Evolutionary conservation across 2,888 invertebrate genomes (phyloP), one percentile per base, ranked within the genome.

Genomic region (Acrobasis consociella): DNA sequence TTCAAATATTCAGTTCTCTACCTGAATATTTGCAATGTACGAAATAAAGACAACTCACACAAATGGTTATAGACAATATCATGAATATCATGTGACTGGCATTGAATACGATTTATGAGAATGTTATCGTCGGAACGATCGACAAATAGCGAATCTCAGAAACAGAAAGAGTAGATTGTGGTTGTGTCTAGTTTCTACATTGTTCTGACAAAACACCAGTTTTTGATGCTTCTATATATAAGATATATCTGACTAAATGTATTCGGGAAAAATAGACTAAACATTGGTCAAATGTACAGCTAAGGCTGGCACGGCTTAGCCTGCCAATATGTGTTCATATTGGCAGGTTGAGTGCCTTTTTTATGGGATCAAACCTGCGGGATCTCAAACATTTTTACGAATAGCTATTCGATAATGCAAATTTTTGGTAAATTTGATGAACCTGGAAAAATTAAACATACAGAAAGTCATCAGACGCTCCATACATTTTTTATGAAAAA

Each of bases 121-220:
- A 74, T 76, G 68, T 75, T 77, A 80, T 82, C 77, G 72, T 74
- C 72, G 72, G 69, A 68, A 71, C 72, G 72, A 77, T 76, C 72
- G 73, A 72, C 74, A 74, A 71, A 72, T 74, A 67, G 75, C 70
- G 73, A 80, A 78, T 78, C 73, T 72, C 72, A 74, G 70, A 75
- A 76, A 52, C 60, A 42, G 42, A 70, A 74, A 76, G n/a, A n/a
- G 76, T 74, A 75, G 75, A 81, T 75, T 76, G 71, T 75, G 76
- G 76, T 76, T 75, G 67, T 62, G 65, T 69, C 63, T 62, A 68
- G 72, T 2, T n/a, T 46, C 46, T n/a, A 63, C 74, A 80, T 78
- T 82, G 77, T 81, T 73, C 78, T 77, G 79, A 77, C 76, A 78
- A 78, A 72, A 78, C 79, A 76, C 78, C 74, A 75, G 80, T 78